Percentiles rank a stretch among this genome's conserved stretches.
Evolutionary conservation across 2,113 vertebrate genomes (phyloP).

Genomic region (Puffinus mauretanicus): DNA sequence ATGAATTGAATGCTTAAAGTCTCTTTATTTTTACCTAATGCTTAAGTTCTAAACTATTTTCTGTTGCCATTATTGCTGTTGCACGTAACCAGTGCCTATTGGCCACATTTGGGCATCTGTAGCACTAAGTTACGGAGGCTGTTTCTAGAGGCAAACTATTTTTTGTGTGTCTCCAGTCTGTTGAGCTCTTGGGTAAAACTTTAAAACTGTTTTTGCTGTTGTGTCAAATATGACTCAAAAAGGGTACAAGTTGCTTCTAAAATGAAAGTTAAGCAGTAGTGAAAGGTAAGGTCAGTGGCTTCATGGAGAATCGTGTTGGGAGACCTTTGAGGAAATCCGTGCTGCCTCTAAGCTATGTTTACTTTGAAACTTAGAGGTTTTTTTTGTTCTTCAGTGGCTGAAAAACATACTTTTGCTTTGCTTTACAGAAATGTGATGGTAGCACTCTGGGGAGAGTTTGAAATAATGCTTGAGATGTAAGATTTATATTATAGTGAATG

Average conservation of each 20-base stretch:
- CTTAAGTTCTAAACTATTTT: fast-evolving
- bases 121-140: neutral
- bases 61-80: fast-evolving
- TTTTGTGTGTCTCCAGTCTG: neutral
- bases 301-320: neutral
- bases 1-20: neutral
- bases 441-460: neutral
- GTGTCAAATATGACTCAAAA: neutral
- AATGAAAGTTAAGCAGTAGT: neutral
- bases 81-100: too few relatives aligned
- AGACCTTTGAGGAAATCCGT: neutral
- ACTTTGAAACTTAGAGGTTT: neutral
- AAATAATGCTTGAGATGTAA: neutral
- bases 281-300: neutral
- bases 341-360: neutral
- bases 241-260: neutral
- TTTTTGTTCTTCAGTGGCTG: neutral
- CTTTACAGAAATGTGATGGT: neutral
- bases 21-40: too few relatives aligned
- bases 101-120: neutral
- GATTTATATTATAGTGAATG: neutral
- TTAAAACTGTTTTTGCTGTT: neutral
- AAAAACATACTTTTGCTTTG: neutral
- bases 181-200: neutral
- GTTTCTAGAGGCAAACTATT: neutral